These are phyloP conservation scores for Eupithecia inturbata DNA, from an alignment of 2,888 invertebrate genomes.

Conservation along the genomic window DNA sequence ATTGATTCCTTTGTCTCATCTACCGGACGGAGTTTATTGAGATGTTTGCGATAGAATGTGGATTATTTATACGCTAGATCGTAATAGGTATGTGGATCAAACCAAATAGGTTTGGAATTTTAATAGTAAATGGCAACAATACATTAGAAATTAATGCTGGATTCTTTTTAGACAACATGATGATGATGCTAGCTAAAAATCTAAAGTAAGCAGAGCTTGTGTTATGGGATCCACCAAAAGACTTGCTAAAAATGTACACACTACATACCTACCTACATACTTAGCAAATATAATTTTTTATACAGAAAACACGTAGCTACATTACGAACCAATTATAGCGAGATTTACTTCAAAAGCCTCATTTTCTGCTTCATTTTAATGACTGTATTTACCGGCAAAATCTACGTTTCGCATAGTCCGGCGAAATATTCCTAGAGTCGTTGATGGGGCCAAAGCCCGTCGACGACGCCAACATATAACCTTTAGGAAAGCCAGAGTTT, in stretches of 20 bases:
- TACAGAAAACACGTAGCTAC: too few relatives aligned
- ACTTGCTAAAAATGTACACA: too few relatives aligned
- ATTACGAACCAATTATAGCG: too few relatives aligned
- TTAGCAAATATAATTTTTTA: too few relatives aligned
- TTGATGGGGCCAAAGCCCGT: slow-evolving; percentile 92
- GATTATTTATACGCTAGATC: neutral
- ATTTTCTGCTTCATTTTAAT: neutral
- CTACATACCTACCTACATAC: too few relatives aligned
- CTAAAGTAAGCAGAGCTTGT: neutral
- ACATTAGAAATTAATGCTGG: neutral
- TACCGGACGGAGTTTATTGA: neutral
- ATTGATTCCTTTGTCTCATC: slow-evolving; percentile 7
- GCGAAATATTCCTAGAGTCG: slow-evolving; percentile 83
- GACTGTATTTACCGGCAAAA: neutral
- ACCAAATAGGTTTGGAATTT: neutral
- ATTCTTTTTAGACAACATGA: neutral
- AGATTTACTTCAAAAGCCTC: too few relatives aligned
- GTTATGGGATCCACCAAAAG: neutral
- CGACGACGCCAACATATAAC: slow-evolving; percentile 81
- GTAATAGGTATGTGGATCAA: neutral
- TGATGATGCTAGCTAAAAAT: slow-evolving; percentile 1
- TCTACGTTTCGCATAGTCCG: slow-evolving; percentile 76
- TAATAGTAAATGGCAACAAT: neutral
- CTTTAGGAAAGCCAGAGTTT: slow-evolving; percentile 67
- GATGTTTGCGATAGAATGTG: neutral